These are phyloP conservation scores for Nymphicus hollandicus DNA, from an alignment of 2,113 vertebrate genomes.

Conservation along the genomic window DNA sequence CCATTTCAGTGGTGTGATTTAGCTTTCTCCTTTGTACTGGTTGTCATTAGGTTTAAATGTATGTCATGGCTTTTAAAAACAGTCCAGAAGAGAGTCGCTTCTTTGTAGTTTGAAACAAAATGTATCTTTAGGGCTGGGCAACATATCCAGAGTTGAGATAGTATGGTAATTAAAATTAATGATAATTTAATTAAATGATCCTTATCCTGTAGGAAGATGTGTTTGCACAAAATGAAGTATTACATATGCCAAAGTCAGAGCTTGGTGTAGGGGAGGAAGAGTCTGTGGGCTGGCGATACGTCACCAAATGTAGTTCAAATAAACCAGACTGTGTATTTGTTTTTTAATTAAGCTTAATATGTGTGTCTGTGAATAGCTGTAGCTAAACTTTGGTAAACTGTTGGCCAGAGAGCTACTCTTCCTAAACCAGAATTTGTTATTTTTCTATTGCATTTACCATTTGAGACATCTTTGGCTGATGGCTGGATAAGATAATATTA, in stretches of 20 bases:
- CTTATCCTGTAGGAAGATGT: neutral
- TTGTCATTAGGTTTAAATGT: constrained; percentile 22
- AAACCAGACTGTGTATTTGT: neutral
- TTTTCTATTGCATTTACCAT: constrained; percentile 28
- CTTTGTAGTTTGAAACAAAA: constrained; percentile 37
- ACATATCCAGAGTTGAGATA: neutral
- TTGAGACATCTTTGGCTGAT: constrained; percentile 1
- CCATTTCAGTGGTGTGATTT: neutral
- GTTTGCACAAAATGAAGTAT: constrained; percentile 9
- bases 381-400: neutral
- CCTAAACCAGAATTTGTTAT: constrained; percentile 5
- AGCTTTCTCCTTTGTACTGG: constrained; percentile 9
- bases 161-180: constrained; percentile 13
- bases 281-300: neutral
- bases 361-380: neutral
- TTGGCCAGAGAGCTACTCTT: neutral
- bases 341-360: constrained; percentile 3
- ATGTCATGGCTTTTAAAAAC: neutral
- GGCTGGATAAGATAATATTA: neutral
- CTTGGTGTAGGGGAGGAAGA: neutral
- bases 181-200: constrained; percentile 11
- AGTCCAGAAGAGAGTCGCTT: neutral
- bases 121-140: neutral
- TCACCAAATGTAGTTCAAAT: neutral
- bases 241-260: neutral